Evolutionary conservation across 2,113 vertebrate genomes (phyloP).

Genomic region (Laticauda laticaudata): DNA sequence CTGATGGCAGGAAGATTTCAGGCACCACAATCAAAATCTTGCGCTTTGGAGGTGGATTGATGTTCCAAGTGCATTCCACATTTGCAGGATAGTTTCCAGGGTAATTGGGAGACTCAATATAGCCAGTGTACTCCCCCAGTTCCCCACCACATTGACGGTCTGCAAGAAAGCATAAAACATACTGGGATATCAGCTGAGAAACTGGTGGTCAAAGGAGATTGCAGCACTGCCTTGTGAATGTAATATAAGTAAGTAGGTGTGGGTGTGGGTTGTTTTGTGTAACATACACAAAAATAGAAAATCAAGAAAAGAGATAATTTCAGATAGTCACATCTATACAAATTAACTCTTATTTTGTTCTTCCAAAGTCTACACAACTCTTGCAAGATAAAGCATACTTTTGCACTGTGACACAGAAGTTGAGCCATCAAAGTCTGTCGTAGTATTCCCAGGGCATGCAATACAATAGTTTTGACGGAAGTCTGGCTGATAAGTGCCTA

Average conservation of each 20-base stretch:
- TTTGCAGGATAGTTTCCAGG: constrained; percentile 95
- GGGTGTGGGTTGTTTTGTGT: neutral
- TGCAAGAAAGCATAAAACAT: constrained; percentile 59
- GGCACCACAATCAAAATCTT: constrained; percentile 98
- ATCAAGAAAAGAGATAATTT: neutral
- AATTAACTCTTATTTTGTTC: neutral
- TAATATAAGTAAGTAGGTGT: too few species aligned
- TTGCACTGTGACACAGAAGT: constrained; percentile 96
- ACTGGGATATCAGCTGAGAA: neutral
- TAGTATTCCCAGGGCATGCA: constrained; percentile 93
- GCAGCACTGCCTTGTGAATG: neutral
- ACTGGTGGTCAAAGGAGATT: rapidly evolving
- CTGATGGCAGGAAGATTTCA: constrained; percentile 95
- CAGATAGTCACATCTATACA: neutral
- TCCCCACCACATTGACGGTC: constrained; percentile 95
- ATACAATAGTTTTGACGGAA: constrained; percentile 97
- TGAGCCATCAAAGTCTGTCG: constrained; percentile 94
- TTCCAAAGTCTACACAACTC: neutral
- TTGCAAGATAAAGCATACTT: constrained; percentile 75
- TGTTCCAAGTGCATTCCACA: constrained; percentile 96
- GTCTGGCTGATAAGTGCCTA: constrained; percentile 93
- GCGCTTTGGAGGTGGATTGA: constrained; percentile 95
- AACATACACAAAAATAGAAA: neutral
- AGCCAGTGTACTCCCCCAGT: constrained; percentile 94
- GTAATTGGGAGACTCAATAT: constrained; percentile 98